These are phyloP conservation scores for Cheilosia scutellata DNA, from an alignment of 2,888 invertebrate genomes.

Conservation along the genomic window DNA sequence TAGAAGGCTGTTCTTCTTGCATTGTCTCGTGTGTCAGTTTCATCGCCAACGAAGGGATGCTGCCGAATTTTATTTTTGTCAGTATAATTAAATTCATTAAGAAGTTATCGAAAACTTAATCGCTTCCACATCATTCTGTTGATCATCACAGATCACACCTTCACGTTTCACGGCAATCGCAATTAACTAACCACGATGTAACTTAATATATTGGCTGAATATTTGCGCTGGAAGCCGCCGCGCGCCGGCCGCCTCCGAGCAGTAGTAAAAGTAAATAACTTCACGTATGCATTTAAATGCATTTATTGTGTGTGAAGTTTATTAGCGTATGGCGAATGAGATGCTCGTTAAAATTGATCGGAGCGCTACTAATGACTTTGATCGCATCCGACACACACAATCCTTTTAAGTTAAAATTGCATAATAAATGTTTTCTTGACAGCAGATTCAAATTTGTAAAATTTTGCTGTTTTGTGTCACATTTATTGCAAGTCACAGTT, in stretches of 20 bases:
- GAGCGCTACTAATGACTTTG: slow-evolving; percentile 58
- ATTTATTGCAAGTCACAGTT: too few relatives aligned
- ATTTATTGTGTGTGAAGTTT: slow-evolving; percentile 70
- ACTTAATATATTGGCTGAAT: slow-evolving; percentile 61
- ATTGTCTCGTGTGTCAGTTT: too few relatives aligned
- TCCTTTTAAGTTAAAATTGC: background rate
- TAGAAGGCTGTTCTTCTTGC: too few relatives aligned
- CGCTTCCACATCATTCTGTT: slow-evolving; percentile 30
- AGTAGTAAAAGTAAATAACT: slow-evolving; percentile 66
- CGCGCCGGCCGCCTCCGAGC: background rate
- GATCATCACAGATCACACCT: slow-evolving; percentile 56
- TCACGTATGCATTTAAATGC: slow-evolving; percentile 73
- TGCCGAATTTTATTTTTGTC: background rate
- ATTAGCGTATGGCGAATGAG: slow-evolving; percentile 63
- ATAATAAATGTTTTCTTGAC: too few relatives aligned
- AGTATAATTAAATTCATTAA: background rate
- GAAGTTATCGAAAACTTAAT: slow-evolving; percentile 26
- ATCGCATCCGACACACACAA: slow-evolving; percentile 53
- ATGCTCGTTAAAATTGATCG: slow-evolving; percentile 70
- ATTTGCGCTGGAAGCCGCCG: slow-evolving; percentile 20
- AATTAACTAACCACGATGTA: slow-evolving; percentile 61
- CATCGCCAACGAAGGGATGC: background rate
- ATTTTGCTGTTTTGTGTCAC: background rate
- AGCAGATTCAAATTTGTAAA: background rate
- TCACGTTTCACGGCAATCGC: slow-evolving; percentile 51